Base-by-base conservation (phyloP, 2,113 vertebrate species). In the Mastomys coucha region DNA sequence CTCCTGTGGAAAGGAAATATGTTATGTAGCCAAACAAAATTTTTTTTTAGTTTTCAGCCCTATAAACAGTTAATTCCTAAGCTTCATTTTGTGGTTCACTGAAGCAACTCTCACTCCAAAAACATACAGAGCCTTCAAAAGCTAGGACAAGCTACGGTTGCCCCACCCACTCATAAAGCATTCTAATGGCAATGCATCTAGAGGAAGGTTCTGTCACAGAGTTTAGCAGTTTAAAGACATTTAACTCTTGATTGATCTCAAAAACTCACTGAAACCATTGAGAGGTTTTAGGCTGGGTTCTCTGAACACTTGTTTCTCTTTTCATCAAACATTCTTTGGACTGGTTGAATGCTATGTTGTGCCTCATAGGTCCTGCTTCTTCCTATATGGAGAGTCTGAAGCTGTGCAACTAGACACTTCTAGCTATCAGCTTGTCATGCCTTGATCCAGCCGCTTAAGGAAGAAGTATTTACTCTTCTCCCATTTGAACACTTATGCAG, bases 1-100 rank as follows among this genome's bases (percentile, higher is more conserved):
- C 99, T 99, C 99, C 99, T 99, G 99, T 99, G 99, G 99, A 99
- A 99, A 99, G 98, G 98, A 99, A 99, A 99, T 99, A 99, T 99
- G 99, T 99, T 99, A 99, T 99, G 98, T 98, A 99, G 99, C 99
- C 99, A 99, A 98, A 97, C 98, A 98, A 98, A 98, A 98, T 98
- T 98, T 98, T 65, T 65, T 65, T 97, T 98, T 97, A 98, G 98
- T 98, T 99, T 98, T 98, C 97, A 98, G 98, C 98, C 93, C 98
- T 95, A 97, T 95, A 96, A 97, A 97, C 80, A 77, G 98, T 98
- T 97, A 98, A 98, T 98, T 98, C 94, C 96, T 98, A 96, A 93
- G 96, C 97, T 97, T 87, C 67, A 95, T 98, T 96, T 98, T 98
- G 95, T 95, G 92, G 97, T 67, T 97, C 94, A 91, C n/a, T 96